Evolutionary conservation across 2,888 invertebrate species (phyloP).

Genomic region (Drosophila monieri): DNA sequence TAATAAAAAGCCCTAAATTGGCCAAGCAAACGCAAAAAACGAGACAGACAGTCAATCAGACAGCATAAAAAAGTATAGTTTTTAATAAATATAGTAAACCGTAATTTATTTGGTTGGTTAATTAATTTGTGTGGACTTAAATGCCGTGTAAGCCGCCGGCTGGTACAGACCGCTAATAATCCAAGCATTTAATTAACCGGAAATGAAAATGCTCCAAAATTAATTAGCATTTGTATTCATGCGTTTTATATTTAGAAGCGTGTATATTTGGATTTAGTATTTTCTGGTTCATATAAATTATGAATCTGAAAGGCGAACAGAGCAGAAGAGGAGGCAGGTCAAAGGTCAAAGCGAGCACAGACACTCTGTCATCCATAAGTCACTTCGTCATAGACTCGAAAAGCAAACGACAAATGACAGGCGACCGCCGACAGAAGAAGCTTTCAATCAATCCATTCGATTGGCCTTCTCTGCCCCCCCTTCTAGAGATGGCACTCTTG

Average conservation of each 20-base stretch:
- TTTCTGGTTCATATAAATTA: neutral
- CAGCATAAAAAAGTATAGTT: no score
- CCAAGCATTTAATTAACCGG: constrained; percentile 22
- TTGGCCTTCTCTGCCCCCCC: neutral
- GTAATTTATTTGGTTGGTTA: constrained; percentile 5
- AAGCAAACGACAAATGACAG: constrained; percentile 2
- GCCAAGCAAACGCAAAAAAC: neutral
- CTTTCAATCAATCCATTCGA: constrained; percentile 59
- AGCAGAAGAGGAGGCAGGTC: neutral
- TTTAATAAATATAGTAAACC: neutral
- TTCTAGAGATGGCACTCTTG: neutral
- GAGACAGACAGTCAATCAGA: neutral
- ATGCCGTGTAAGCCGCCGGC: constrained; percentile 3
- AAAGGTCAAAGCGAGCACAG: constrained; percentile 32
- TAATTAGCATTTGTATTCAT: constrained; percentile 19
- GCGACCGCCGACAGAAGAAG: constrained; percentile 22
- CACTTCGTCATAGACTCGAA: constrained; percentile 23
- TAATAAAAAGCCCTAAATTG: neutral
- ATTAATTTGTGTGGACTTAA: constrained; percentile 9
- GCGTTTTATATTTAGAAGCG: neutral
- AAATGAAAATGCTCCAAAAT: constrained; percentile 21
- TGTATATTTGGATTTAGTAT: neutral
- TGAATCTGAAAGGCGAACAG: neutral
- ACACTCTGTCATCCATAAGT: constrained; percentile 23
- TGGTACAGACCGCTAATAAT: neutral